Percentiles rank a stretch among this genome's conserved stretches.
Conservation (phyloP, 1,140 invertebrate genomes). For the Agrypnia vestita region DNA sequence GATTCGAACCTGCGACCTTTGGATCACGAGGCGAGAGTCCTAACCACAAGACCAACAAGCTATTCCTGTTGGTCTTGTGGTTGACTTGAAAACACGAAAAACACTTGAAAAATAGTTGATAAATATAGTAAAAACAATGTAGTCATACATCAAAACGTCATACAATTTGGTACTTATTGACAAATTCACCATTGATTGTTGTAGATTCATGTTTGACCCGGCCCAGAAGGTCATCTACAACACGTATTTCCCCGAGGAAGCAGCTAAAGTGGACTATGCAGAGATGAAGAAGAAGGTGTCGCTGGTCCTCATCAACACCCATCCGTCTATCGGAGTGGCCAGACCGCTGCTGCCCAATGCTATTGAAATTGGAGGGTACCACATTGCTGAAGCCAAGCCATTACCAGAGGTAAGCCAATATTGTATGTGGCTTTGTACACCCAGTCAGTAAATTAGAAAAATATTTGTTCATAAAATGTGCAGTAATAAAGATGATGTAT, state of each 20-base stretch:
- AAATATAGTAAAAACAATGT: background rate
- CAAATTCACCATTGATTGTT: too few relatives aligned
- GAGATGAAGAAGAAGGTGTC: background rate
- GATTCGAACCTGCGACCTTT: too few relatives aligned
- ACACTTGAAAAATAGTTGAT: background rate
- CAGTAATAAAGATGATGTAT: too few relatives aligned
- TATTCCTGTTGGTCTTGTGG: too few relatives aligned
- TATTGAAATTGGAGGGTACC: constrained; percentile 75
- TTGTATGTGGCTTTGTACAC: too few relatives aligned
- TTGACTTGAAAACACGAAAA: too few relatives aligned
- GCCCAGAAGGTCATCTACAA: too few relatives aligned
- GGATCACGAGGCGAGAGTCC: too few relatives aligned
- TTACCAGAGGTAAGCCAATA: constrained; percentile 55
- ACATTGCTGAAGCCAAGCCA: constrained; percentile 63
- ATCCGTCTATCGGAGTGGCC: constrained; percentile 69
- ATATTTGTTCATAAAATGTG: too few relatives aligned
- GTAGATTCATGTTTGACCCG: too few relatives aligned
- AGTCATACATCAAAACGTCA: background rate
- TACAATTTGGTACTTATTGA: background rate
- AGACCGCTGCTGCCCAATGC: constrained; percentile 70
- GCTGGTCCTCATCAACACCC: constrained; percentile 63
- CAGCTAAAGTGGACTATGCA: background rate
- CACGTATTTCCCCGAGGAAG: constrained; percentile 14
- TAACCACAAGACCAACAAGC: too few relatives aligned
- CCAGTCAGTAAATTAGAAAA: too few relatives aligned